A percentile compares a stretch with the other conserved stretches of the same genome.
Conservation (phyloP, 1,140 invertebrate species). For the Ephestia elutella region DNA sequence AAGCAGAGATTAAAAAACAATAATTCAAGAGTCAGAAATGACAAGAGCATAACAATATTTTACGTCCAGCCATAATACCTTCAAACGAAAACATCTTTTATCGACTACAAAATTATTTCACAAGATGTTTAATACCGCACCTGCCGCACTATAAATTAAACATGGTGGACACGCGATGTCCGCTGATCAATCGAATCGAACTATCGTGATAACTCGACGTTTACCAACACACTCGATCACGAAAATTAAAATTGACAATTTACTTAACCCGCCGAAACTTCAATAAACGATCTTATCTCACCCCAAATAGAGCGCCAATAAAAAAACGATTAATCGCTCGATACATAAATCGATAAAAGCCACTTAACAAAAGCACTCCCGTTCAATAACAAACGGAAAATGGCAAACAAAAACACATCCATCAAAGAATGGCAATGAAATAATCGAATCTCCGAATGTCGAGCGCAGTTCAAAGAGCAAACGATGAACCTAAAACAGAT, state of each 20-base stretch:
- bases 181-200: conserved; percentile 9
- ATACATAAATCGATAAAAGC: conserved; percentile 8
- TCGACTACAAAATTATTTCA: not conserved
- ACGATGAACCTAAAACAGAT: conserved; percentile 59
- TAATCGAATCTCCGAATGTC: conserved; percentile 64
- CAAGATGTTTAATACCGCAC: conserved; percentile 4
- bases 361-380: conserved; percentile 10
- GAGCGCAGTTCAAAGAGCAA: conserved; percentile 61
- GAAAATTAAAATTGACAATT: conserved; percentile 12
- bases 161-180: not conserved
- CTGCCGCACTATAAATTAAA: conserved; percentile 8
- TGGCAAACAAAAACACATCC: conserved; percentile 55
- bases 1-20: not conserved
- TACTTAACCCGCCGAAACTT: not conserved
- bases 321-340: conserved; percentile 5
- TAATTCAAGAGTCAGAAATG: not conserved
- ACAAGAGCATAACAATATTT: not conserved
- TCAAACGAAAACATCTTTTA: conserved; percentile 4
- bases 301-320: conserved; percentile 1
- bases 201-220: conserved; percentile 7
- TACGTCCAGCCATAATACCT: not conserved
- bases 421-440: conserved; percentile 67
- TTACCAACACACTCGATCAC: conserved; percentile 4
- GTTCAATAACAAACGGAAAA: conserved; percentile 23
- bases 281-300: conserved; percentile 7